A percentile compares a stretch with the other conserved stretches of the same genome.
Evolutionary conservation across 2,113 vertebrate species (phyloP).

Genomic region (Cettia cetti): DNA sequence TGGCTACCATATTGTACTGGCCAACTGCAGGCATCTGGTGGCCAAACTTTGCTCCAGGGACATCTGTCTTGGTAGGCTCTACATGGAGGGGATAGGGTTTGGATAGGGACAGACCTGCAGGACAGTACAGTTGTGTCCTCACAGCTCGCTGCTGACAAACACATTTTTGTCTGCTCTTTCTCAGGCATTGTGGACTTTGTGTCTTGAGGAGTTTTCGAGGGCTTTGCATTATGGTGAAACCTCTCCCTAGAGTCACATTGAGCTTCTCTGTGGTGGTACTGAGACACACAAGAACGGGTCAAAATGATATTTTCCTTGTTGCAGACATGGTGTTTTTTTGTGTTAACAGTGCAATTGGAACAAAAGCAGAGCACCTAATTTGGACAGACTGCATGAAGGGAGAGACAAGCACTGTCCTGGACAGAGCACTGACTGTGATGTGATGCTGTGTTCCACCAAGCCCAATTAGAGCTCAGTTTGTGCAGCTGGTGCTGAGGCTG

Average conservation of each 20-base stretch:
- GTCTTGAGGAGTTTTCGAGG: fast-evolving
- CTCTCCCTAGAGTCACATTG: neutral
- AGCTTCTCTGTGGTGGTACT: neutral
- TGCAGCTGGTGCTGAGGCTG: neutral
- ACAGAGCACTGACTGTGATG: neutral
- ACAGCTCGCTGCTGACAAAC: neutral
- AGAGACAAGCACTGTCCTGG: neutral
- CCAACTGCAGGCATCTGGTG: neutral
- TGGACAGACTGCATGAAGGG: fast-evolving
- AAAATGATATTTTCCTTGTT: neutral
- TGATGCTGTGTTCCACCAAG: neutral
- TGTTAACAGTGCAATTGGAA: neutral
- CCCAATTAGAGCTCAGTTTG: neutral
- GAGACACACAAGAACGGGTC: neutral
- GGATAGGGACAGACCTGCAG: neutral
- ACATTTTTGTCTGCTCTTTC: neutral
- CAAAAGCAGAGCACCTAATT: neutral
- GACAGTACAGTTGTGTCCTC: neutral
- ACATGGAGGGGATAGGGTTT: neutral
- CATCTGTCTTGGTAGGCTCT: neutral
- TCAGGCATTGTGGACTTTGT: neutral
- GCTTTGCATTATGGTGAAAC: neutral
- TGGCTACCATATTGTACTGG: no score
- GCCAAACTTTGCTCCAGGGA: neutral
- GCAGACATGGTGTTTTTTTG: neutral